Evolutionary conservation across 2,113 vertebrate species (phyloP), one percentile per base, ranked within the genome.

Genomic region (Ceyx melanurus): DNA sequence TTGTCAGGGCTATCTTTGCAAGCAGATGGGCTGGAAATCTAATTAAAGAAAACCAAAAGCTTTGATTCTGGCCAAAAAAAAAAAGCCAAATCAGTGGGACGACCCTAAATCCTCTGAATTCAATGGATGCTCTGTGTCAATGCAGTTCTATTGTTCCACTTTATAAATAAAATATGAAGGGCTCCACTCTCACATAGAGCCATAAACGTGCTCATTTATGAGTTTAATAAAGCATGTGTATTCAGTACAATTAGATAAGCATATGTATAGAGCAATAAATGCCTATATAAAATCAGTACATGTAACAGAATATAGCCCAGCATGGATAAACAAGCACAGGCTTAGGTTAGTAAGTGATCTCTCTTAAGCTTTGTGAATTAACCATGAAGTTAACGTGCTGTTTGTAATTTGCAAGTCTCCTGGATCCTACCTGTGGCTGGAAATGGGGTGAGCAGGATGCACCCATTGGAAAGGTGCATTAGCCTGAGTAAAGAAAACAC

Each of bases 81-180:
- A 75, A 65, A 45, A 92, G 65, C 60, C 89, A 88, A 90, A 91
- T 96, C 84, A 48, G 53, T 92, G 72, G 92, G 85, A 94, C 45
- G 15, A 83, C 53, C 53, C 82, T 91, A 93, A 96, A 96, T 95
- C 94, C 92, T 89, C 87, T 89, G 91, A 91, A 89, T 91, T 93
- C 93, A 93, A 92, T 83, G 75, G 87, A 91, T 92, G 79, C 75
- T 89, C 73, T 94, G 12, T 85, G 86, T 91, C 78, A 93, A 54
- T 84, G 87, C 56, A 8, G 5, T 88, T 93, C 92, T 84, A 86
- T 96, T 95, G 89, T 96, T 56, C 62, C 53, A 45, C 75, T 94
- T 94, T 92, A 95, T 94, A 96, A 96, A 96, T 96, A 97, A 96
- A 96, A 95, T 96, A 96, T 95, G 95, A 95, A 92, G 71, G 75